A percentile compares a stretch with the other conserved stretches of the same genome.
Evolutionary conservation across 2,113 vertebrate species (phyloP).

Genomic region (Silurus meridionalis): DNA sequence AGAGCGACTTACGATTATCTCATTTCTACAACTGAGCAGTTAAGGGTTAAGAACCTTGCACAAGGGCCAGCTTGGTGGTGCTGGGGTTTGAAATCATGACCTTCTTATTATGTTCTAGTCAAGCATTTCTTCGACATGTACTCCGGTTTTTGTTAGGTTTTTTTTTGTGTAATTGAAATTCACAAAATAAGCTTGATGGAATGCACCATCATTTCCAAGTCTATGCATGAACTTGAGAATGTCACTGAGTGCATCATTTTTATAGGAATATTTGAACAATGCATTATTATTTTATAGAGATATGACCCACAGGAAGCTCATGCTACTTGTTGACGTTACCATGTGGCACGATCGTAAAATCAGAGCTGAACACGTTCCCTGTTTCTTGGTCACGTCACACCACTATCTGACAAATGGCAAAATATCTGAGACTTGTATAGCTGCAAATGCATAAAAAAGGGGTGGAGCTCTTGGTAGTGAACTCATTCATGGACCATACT

Average conservation of each 20-base stretch:
- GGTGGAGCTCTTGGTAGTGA: background rate
- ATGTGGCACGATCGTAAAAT: background rate
- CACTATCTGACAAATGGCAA: background rate
- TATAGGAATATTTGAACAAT: background rate
- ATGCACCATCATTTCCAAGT: background rate
- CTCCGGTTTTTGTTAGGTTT: too few relatives aligned
- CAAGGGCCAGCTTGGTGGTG: too few relatives aligned
- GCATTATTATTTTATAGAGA: background rate
- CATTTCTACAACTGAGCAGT: too few relatives aligned
- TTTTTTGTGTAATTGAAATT: too few relatives aligned
- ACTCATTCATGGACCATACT: background rate
- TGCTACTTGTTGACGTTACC: background rate
- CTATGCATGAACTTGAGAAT: background rate
- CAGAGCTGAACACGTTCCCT: background rate
- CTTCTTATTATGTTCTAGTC: too few relatives aligned
- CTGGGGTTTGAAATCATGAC: too few relatives aligned
- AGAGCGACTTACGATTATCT: too few relatives aligned
- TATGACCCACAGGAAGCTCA: background rate
- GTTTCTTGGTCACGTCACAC: background rate
- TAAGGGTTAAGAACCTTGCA: too few relatives aligned
- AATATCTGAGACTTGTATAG: background rate
- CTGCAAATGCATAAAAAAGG: background rate
- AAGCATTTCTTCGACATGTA: too few relatives aligned
- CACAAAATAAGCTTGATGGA: background rate
- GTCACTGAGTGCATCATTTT: background rate